Percentiles rank a stretch among this genome's conserved stretches.
phyloP scores from a whole-genome alignment of 2,888 invertebrate genomes.

The Muscina levida region DNA sequence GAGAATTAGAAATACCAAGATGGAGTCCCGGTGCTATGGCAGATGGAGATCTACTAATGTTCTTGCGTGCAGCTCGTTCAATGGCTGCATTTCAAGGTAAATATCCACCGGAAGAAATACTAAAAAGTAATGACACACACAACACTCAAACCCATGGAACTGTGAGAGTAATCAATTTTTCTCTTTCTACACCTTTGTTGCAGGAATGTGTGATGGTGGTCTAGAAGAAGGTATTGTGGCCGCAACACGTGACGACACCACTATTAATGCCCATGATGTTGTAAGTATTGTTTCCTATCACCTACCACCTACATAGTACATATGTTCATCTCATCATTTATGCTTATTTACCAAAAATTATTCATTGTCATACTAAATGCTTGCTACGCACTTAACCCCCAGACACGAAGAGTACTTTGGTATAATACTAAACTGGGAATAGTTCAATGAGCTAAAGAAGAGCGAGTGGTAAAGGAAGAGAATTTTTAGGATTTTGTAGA shows the following conservation, averaged over 20 bases:
- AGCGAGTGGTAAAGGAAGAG: too few species aligned
- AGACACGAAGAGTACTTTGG: too few species aligned
- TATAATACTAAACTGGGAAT: too few species aligned
- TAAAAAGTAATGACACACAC: conserved; percentile 68
- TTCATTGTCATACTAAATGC: too few species aligned
- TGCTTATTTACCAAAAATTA: too few species aligned
- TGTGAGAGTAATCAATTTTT: conserved; percentile 51
- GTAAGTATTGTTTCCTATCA: conserved; percentile 82
- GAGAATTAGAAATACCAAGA: conserved; percentile 89
- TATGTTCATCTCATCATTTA: too few species aligned
- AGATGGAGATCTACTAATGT: conserved; percentile 98
- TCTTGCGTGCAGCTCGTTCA: conserved; percentile 96
- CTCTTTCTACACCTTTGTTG: conserved; percentile 54
- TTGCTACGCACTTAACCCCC: too few species aligned
- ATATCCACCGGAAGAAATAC: conserved; percentile 62
- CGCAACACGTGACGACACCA: conserved; percentile 97
- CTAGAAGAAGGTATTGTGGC: conserved; percentile 98
- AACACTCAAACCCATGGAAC: conserved; percentile 36
- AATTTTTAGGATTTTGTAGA: too few species aligned
- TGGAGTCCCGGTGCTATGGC: conserved; percentile 96
- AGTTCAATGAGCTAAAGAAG: too few species aligned
- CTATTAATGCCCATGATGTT: conserved; percentile 97
- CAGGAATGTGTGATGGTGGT: conserved; percentile 98
- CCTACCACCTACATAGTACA: too few species aligned
- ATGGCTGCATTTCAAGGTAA: conserved; percentile 96